phyloP scores from a whole-genome alignment of 2,113 vertebrate species.

The Aphelocoma coerulescens region DNA sequence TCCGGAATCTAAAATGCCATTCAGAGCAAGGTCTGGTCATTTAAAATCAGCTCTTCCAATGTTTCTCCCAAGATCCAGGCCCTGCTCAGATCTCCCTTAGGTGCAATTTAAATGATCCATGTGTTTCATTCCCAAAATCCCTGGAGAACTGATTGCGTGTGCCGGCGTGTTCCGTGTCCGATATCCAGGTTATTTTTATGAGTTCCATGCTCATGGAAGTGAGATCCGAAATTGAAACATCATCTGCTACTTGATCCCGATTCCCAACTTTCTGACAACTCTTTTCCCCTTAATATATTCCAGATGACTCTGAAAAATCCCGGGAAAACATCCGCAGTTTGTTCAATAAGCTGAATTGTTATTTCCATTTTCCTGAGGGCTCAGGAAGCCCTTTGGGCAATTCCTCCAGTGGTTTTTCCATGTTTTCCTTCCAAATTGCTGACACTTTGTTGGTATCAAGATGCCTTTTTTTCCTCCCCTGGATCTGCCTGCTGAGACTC shows the following conservation, averaged over 20 bases:
- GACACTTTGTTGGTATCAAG: not conserved
- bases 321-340: not conserved
- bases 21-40: not conserved
- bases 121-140: not conserved
- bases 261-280: not conserved
- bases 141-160: rapidly evolving
- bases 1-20: not conserved
- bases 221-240: not conserved
- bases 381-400: not conserved
- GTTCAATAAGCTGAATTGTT: not conserved
- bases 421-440: not conserved
- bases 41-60: not conserved
- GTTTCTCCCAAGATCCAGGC: not conserved
- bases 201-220: not conserved
- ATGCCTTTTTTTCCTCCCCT: not conserved
- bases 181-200: not conserved
- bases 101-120: not conserved
- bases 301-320: not conserved
- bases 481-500: not conserved
- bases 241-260: not conserved
- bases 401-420: not conserved
- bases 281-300: not conserved
- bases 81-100: not conserved
- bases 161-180: not conserved
- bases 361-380: not conserved